phyloP scores from a whole-genome alignment of 2,113 vertebrate species.

The Sphyrna mokarran region DNA sequence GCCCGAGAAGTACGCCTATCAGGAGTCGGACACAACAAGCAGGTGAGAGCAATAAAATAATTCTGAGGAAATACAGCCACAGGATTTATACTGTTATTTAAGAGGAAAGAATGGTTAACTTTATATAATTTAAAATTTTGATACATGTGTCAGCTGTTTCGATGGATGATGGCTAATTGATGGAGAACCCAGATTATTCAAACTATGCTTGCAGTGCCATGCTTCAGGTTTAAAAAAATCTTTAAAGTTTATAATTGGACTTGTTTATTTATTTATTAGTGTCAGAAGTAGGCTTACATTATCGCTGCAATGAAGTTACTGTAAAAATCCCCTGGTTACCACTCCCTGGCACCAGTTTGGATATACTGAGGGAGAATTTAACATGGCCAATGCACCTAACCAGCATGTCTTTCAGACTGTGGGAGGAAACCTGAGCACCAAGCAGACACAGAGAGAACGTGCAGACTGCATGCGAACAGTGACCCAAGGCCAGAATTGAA shows the following conservation, averaged over 20 bases:
- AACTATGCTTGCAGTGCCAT: background rate
- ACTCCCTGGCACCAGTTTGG: no score
- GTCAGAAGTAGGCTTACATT: no score
- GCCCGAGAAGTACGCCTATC: conserved; percentile 72
- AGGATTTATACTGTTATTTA: background rate
- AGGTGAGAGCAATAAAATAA: conserved; percentile 54
- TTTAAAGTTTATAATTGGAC: background rate
- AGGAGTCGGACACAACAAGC: conserved; percentile 84
- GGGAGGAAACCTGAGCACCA: no score
- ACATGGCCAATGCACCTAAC: no score
- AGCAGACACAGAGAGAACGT: no score
- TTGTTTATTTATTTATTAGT: background rate
- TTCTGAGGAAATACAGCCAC: background rate
- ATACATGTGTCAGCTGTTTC: background rate
- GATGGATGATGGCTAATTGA: background rate
- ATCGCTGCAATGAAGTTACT: no score
- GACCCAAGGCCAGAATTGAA: no score
- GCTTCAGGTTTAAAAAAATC: background rate
- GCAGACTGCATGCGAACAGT: no score
- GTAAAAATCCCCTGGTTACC: no score
- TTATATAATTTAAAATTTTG: background rate
- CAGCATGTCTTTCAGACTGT: no score
- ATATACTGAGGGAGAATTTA: no score
- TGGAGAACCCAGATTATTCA: background rate
- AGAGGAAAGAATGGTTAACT: background rate